These are phyloP conservation scores for Timandra comae DNA, from an alignment of 2,888 invertebrate genomes.

Conservation along the genomic window DNA sequence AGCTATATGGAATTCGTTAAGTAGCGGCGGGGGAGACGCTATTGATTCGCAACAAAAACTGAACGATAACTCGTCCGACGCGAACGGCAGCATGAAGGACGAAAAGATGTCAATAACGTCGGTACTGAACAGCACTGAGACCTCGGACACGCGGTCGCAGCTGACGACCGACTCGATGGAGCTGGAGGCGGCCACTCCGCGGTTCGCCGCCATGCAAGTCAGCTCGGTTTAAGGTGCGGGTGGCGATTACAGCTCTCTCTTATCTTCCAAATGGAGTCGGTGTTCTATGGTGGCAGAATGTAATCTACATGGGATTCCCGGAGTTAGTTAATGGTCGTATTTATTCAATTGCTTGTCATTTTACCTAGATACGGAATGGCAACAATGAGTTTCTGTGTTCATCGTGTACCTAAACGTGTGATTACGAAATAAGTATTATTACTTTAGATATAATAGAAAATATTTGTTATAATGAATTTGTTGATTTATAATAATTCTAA, in stretches of 20 bases:
- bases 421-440: background rate
- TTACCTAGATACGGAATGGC: no score
- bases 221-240: conserved; percentile 75
- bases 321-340: no score
- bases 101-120: conserved; percentile 67
- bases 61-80: conserved; percentile 50
- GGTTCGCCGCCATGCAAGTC: conserved; percentile 77
- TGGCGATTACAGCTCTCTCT: no score
- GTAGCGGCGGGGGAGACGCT: conserved; percentile 68
- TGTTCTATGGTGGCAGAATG: no score
- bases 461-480: conserved; percentile 2
- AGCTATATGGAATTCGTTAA: conserved; percentile 63
- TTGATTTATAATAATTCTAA: no score
- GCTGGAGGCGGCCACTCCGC: conserved; percentile 66
- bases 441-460: conserved; percentile 7
- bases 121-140: conserved; percentile 56
- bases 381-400: no score
- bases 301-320: no score
- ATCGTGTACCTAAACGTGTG: no score
- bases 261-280: no score
- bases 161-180: conserved; percentile 69
- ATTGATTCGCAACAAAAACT: conserved; percentile 67
- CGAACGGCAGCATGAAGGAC: conserved; percentile 66
- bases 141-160: conserved; percentile 69
- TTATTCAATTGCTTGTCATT: no score